Base-by-base conservation (phyloP, 2,888 invertebrate species). In the Sturmia bella region DNA sequence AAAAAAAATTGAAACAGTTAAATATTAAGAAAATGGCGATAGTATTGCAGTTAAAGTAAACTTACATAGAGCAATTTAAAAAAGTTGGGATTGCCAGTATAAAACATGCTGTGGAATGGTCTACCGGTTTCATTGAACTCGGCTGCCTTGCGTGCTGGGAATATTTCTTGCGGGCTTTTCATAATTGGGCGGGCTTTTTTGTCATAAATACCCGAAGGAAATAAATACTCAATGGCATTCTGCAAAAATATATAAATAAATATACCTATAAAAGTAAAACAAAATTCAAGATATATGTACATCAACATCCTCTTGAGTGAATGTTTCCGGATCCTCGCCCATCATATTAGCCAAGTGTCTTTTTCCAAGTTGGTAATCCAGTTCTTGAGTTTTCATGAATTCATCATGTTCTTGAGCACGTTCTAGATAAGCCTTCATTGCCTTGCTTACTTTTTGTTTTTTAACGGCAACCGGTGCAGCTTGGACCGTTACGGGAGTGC, bases 291-390 rank as follows among this genome's bases (percentile, higher is more conserved):
- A 27, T 32, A 24, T 45, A 90, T 92, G 92, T 92, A 96, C 96
- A 91, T 98, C 94, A 37, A 99, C 93, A 89, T 98, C 96, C 70
- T 94, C 93, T 89, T 98, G 96, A 0, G 96, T 95, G 89, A 99
- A 97, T 0, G 93, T 94, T 87, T 97, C 96, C 0, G 96, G 95
- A 92, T 99, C 96, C 90, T 95, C 95, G 0, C 99, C 99, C 99
- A 99, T 99, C 94, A 99, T 99, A 90, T 98, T 99, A 0, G 99
- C 99, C 83, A 99, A 93, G 92, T 99, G 98, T 39, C 98, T 92
- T 90, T 96, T 97, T 15, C 99, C 99, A 87, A 98, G 94, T 89
- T 96, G 95, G 90, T 94, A 99, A 87, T 98, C 96, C 12, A 93
- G 90, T 63, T 93, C 92, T 90, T 97, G 95, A 83, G 93, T 93